A percentile compares a stretch with the other conserved stretches of the same genome.
Evolutionary conservation across 2,888 invertebrate species (phyloP).

Genomic region (Drosophila anomelani): DNA sequence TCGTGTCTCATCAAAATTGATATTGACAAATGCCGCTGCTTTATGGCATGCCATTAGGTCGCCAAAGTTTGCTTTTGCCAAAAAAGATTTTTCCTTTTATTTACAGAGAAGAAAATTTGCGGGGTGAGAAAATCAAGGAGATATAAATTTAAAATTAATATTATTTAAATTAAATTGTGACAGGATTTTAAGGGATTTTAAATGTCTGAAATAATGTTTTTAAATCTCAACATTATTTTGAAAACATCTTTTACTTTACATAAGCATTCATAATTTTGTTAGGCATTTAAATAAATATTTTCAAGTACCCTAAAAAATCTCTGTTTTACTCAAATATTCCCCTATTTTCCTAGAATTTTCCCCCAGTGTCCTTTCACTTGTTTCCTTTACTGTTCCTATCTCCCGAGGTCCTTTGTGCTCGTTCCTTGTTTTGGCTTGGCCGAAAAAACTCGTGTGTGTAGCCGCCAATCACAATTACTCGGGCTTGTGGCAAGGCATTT

Average conservation of each 20-base stretch:
- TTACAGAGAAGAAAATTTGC: not conserved
- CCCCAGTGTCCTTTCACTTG: slow-evolving; percentile 1
- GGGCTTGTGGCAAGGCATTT: slow-evolving; percentile 30
- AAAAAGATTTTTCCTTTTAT: not conserved
- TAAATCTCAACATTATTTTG: not conserved
- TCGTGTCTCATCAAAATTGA: slow-evolving; percentile 65
- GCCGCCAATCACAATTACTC: slow-evolving; percentile 76
- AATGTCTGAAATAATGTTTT: not conserved
- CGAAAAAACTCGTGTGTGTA: slow-evolving; percentile 45
- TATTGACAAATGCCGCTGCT: slow-evolving; percentile 73
- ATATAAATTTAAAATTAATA: too few species aligned
- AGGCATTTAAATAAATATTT: too few species aligned
- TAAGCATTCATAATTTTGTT: too few species aligned
- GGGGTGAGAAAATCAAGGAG: not conserved
- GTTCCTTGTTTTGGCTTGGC: slow-evolving; percentile 26
- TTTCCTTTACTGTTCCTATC: not conserved
- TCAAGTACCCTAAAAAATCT: too few species aligned
- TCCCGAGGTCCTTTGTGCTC: slow-evolving; percentile 2
- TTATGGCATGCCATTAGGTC: slow-evolving; percentile 71
- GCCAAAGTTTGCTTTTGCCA: slow-evolving; percentile 60
- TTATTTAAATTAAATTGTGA: too few species aligned
- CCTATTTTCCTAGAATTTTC: not conserved
- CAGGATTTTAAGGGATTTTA: too few species aligned
- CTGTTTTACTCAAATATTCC: too few species aligned
- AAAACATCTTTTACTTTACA: too few species aligned